A percentile compares a stretch with the other conserved stretches of the same genome.
These are phyloP conservation scores for Notospermus geniculatus DNA, from an alignment of 1,140 invertebrate species.

Conservation along the genomic window DNA sequence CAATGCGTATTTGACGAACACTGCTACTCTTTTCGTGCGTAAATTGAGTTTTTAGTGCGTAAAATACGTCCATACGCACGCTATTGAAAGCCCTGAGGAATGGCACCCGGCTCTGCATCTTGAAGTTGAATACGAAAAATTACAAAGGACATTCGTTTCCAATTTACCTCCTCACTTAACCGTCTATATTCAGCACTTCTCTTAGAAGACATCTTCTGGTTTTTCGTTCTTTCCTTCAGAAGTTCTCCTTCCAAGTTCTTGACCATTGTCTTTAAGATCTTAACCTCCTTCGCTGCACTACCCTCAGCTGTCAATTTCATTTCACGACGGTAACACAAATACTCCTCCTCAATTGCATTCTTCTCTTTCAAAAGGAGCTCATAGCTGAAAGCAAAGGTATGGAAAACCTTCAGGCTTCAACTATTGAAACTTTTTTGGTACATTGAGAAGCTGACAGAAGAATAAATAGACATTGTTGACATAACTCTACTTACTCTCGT, in stretches of 20 bases:
- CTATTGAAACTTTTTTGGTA: too few species aligned
- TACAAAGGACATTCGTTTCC: neutral
- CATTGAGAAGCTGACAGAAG: too few species aligned
- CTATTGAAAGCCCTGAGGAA: too few species aligned
- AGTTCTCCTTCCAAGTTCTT: constrained; percentile 51
- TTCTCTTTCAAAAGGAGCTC: constrained; percentile 44
- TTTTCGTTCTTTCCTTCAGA: constrained; percentile 49
- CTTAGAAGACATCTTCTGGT: constrained; percentile 43
- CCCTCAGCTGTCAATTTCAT: constrained; percentile 39
- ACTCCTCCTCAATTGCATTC: constrained; percentile 45
- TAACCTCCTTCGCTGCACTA: constrained; percentile 42
- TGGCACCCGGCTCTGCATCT: too few species aligned
- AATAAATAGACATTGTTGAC: too few species aligned
- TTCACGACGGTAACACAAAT: constrained; percentile 41
- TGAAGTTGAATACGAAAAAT: constrained; percentile 9
- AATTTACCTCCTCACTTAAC: constrained; percentile 48
- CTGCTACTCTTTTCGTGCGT: too few species aligned
- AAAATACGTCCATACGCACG: too few species aligned
- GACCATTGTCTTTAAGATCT: constrained; percentile 44
- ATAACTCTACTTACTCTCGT: constrained; percentile 17
- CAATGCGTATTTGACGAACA: too few species aligned
- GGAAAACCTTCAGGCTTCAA: too few species aligned
- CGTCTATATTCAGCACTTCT: constrained; percentile 47
- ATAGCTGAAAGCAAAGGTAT: constrained; percentile 28
- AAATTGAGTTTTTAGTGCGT: too few species aligned